phyloP scores from a whole-genome alignment of 1,140 invertebrate species.

The Brachionus plicatilis region DNA sequence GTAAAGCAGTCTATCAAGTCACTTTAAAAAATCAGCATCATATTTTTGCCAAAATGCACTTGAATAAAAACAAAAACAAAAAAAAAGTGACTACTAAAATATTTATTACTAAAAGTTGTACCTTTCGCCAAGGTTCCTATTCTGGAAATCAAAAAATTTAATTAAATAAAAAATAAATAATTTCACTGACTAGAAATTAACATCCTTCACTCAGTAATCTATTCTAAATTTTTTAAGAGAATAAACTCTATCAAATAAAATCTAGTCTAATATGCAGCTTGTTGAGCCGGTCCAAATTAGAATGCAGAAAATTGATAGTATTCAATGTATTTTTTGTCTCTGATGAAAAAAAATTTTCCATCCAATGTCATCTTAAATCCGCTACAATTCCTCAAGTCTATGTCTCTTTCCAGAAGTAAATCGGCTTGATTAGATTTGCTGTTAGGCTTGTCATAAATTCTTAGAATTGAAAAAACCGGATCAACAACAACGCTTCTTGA shows the following conservation, averaged over 20 bases:
- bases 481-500: not conserved
- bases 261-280: not conserved
- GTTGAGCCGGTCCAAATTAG: not conserved
- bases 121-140: not conserved
- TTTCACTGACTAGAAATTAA: not conserved
- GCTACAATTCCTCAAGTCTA: constrained; percentile 8
- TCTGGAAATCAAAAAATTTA: not conserved
- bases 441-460: constrained; percentile 10
- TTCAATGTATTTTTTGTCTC: not conserved
- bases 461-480: not conserved
- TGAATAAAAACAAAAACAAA: not conserved
- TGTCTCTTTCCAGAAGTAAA: not conserved
- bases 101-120: not conserved
- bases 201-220: not conserved
- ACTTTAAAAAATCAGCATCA: not conserved
- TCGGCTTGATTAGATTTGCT: constrained; percentile 12
- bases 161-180: not conserved
- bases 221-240: not conserved
- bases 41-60: not conserved
- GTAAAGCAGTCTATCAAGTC: too few species aligned
- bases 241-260: not conserved
- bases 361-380: constrained; percentile 8
- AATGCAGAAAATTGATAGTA: not conserved
- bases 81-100: not conserved
- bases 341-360: constrained; percentile 10